phyloP scores from a whole-genome alignment of 35 echinoderm and acorn worm genomes.

The Ophioderma brevispina region DNA sequence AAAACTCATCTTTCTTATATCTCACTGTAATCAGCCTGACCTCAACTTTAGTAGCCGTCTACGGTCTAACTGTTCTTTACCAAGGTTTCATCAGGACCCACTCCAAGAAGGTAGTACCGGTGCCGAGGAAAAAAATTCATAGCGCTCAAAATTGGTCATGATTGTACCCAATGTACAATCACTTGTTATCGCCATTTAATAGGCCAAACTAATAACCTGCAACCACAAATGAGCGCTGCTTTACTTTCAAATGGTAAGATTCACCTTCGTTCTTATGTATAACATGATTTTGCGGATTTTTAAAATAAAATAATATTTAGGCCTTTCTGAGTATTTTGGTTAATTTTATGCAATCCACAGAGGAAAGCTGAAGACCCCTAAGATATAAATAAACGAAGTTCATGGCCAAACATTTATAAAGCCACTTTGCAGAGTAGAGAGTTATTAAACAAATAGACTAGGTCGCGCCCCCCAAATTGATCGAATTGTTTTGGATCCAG shows the following conservation, averaged over 20 bases:
- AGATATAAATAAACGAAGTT: too few species aligned
- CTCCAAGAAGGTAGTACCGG: conserved; percentile 16
- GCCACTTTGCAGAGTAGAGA: too few species aligned
- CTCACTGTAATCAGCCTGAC: conserved; percentile 17
- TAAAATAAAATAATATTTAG: too few species aligned
- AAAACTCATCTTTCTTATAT: conserved; percentile 46
- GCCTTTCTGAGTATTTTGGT: too few species aligned
- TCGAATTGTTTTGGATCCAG: too few species aligned
- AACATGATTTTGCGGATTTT: too few species aligned
- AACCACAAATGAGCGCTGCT: not conserved
- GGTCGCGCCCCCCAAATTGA: too few species aligned
- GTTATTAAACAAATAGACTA: too few species aligned
- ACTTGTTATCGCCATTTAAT: conserved; percentile 28
- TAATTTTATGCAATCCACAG: too few species aligned
- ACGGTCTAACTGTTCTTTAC: conserved; percentile 52
- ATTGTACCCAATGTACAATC: conserved; percentile 52
- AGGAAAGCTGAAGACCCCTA: too few species aligned
- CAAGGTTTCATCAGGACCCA: conserved; percentile 2
- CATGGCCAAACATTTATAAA: too few species aligned
- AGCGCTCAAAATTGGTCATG: conserved; percentile 44
- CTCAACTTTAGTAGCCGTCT: conserved; percentile 44
- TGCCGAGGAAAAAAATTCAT: conserved; percentile 33
- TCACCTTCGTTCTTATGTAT: too few species aligned
- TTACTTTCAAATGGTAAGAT: not conserved
- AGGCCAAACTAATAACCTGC: not conserved